Evolutionary conservation across 2,888 invertebrate genomes (phyloP).

Genomic region (Drosophila ezoana): DNA sequence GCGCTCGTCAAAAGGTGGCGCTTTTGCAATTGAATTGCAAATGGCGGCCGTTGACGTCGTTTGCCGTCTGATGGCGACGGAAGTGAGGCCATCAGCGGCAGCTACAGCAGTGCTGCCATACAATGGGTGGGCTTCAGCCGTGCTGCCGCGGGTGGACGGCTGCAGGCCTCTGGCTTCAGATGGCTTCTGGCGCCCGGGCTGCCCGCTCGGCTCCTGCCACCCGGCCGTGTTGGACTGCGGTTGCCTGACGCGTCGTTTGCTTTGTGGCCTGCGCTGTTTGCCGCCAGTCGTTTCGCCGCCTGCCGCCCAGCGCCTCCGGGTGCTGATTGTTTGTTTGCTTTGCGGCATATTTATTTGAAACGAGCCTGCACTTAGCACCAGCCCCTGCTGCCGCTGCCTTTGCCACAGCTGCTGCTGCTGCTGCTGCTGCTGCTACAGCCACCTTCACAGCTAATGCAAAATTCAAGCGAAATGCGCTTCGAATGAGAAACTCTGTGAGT

Average conservation of each 20-base stretch:
- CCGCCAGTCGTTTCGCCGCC: constrained; percentile 9
- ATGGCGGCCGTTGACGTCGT: constrained; percentile 69
- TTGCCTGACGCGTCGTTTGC: constrained; percentile 71
- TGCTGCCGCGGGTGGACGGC: constrained; percentile 9
- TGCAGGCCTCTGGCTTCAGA: constrained; percentile 28
- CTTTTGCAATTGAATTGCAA: constrained; percentile 80
- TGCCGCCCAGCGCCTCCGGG: constrained; percentile 28
- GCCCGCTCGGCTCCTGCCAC: constrained; percentile 1
- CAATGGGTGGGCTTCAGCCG: constrained; percentile 47
- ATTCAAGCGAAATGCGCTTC: constrained; percentile 72
- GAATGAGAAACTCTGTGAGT: constrained; percentile 69
- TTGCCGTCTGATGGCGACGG: constrained; percentile 64
- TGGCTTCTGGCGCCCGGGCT: constrained; percentile 22
- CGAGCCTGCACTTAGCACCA: constrained; percentile 75
- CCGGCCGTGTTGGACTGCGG: constrained; percentile 57
- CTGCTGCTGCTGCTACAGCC: not conserved
- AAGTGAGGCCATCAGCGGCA: constrained; percentile 76
- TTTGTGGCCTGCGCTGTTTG: constrained; percentile 52
- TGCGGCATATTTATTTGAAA: constrained; percentile 82
- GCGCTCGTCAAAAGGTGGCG: constrained; percentile 75
- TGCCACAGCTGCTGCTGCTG: not conserved
- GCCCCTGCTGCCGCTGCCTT: not conserved
- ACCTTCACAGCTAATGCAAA: constrained; percentile 71
- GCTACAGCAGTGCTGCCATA: constrained; percentile 49
- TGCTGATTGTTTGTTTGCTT: constrained; percentile 78